Conservation (phyloP, 2,888 invertebrate genomes). For the Coelopa pilipes region DNA sequence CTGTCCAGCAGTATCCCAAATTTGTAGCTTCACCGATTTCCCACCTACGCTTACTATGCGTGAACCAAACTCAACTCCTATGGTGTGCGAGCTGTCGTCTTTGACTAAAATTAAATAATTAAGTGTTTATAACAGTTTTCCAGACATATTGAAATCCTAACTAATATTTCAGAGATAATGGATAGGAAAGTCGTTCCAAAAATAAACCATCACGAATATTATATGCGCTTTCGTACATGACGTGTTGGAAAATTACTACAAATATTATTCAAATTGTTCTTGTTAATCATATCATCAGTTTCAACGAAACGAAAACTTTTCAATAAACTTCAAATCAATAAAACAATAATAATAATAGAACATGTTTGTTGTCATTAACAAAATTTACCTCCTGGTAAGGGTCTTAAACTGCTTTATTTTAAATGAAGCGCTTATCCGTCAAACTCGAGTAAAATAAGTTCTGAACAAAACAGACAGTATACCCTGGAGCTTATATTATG, state of each 20-base stretch:
- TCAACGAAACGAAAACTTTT: too few relatives aligned
- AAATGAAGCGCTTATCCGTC: neutral
- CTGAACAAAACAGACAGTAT: constrained; percentile 27
- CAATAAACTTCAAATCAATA: too few relatives aligned
- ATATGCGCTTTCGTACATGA: too few relatives aligned
- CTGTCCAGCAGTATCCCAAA: constrained; percentile 75
- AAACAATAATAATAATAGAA: too few relatives aligned
- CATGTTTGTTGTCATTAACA: neutral
- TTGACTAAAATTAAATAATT: constrained; percentile 80
- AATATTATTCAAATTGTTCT: too few relatives aligned
- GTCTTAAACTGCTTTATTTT: neutral
- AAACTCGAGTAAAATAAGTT: neutral
- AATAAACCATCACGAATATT: too few relatives aligned
- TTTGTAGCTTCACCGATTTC: constrained; percentile 84
- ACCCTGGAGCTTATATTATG: neutral
- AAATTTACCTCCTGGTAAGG: neutral
- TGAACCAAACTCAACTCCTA: constrained; percentile 89
- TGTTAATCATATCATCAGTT: too few relatives aligned
- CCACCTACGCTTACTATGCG: constrained; percentile 85
- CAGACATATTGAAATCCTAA: too few relatives aligned
- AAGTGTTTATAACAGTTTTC: too few relatives aligned
- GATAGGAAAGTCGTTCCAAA: too few relatives aligned
- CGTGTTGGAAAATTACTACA: too few relatives aligned
- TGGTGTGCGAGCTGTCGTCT: constrained; percentile 85
- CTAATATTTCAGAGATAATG: too few relatives aligned